Conservation (phyloP, 2,797 vertebrate genomes). For the Melanotaenia pygmaea region DNA sequence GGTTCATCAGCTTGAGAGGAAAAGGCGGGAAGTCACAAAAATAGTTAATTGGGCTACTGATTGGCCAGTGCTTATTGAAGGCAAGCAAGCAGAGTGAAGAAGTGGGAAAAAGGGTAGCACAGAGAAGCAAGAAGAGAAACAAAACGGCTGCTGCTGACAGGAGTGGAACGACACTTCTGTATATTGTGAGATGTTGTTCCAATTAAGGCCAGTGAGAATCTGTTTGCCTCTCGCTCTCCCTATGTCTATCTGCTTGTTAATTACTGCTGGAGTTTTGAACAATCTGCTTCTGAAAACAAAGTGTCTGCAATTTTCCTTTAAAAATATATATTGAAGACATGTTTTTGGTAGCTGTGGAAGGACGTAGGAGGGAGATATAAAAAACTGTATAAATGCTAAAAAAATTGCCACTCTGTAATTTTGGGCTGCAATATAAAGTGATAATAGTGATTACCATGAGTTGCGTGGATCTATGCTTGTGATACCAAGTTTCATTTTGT, state of each 20-base stretch:
- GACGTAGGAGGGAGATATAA: conserved; percentile 17
- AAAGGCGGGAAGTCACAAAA: conserved; percentile 76
- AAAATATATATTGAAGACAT: conserved; percentile 18
- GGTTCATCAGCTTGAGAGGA: conserved; percentile 72
- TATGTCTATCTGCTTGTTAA: conserved; percentile 67
- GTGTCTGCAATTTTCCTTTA: conserved; percentile 50
- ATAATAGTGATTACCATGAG: conserved; percentile 23
- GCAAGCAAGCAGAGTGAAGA: conserved; percentile 49
- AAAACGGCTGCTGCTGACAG: conserved; percentile 50
- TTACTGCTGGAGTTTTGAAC: conserved; percentile 78
- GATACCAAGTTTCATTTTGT: conserved; percentile 11
- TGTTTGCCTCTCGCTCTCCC: conserved; percentile 57
- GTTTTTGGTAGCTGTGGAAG: conserved; percentile 24
- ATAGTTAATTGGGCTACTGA: conserved; percentile 81
- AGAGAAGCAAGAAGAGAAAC: conserved; percentile 43
- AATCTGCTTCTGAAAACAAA: conserved; percentile 73
- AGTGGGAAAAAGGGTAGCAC: conserved; percentile 45
- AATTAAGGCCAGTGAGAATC: conserved; percentile 80
- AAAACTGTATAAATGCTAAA: conserved; percentile 45
- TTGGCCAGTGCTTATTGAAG: conserved; percentile 82
- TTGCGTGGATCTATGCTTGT: not conserved
- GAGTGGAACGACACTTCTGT: conserved; percentile 62
- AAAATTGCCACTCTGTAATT: conserved; percentile 15
- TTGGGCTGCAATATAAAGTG: conserved; percentile 18
- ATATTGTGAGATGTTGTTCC: conserved; percentile 75